Conservation (phyloP, 2,888 invertebrate genomes). For the Allolobophora icterica region DNA sequence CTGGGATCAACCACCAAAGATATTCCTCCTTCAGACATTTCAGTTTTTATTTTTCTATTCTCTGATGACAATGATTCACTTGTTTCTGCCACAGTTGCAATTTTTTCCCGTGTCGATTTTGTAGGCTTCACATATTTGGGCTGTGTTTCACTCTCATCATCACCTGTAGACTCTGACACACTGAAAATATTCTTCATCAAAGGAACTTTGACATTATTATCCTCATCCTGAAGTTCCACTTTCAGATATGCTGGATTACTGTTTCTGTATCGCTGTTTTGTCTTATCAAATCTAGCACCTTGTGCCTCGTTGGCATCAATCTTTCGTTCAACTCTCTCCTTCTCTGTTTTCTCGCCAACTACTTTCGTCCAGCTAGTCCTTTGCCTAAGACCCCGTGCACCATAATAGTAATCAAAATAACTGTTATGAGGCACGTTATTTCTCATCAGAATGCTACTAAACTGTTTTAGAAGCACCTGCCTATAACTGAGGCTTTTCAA, state of each 20-base stretch:
- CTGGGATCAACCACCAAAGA: neutral
- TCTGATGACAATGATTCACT: neutral
- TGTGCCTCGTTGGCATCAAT: neutral
- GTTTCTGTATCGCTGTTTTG: neutral
- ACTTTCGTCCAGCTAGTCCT: neutral
- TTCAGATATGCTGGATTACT: neutral
- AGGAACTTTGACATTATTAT: neutral
- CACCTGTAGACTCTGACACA: neutral
- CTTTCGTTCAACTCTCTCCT: neutral
- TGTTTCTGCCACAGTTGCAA: neutral
- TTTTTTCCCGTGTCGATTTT: neutral
- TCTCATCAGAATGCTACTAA: neutral
- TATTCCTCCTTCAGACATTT: neutral
- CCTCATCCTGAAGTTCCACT: neutral
- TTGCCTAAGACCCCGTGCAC: neutral
- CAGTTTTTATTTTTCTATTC: neutral
- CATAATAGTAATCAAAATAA: neutral
- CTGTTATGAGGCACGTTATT: too few species aligned
- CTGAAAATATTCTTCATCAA: neutral
- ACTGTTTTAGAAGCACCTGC: neutral
- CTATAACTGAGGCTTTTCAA: neutral
- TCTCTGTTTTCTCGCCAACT: neutral
- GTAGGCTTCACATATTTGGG: neutral
- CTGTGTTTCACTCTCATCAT: conserved; percentile 1
- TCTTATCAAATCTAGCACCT: neutral